Base-by-base conservation (phyloP, 2,888 invertebrate species). In the Xestoiulus laeticollis region DNA sequence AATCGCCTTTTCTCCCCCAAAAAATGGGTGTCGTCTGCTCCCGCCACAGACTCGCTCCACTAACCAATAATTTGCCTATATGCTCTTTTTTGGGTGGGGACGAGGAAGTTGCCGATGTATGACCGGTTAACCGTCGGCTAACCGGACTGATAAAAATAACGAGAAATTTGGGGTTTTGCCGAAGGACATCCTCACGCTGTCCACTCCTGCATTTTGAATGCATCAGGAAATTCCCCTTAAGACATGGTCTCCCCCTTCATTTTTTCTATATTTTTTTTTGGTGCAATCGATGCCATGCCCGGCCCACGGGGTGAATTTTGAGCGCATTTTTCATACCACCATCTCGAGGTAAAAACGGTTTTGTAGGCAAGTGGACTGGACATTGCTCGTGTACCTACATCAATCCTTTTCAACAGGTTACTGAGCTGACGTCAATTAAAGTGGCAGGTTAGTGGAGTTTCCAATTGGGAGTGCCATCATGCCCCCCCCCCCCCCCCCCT, bases 351-450 rank as follows among this genome's bases (percentile, higher is more conserved):
- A 43, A 43, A 43, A 8, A 43, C 43, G 43, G 43, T 43, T 43
- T 43, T 43, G 43, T 12, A 10, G 43, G 6, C 43, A 43, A 43
- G 6, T 43, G 43, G 43, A 26, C 68, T 68, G 68, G 68, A 68
- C 68, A 68, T 22, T 68, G 68, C 68, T 68, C 68, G 68, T 68
- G n/a, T 68, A 59, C 59, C 68, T 68, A 10, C 68, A 68, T 68
- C 68, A 68, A 68, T 68, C 68, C 68, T 68, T 68, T 68, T 68
- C 68, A 68, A 68, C 68, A 68, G 68, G 68, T 68, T 68, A 26
- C 68, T 6, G 68, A 6, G 68, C 68, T 68, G 68, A 68, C 26
- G 68, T 68, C 68, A 26, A 68, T 68, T 68, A 68, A 26, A 68
- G 8, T 59, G 53, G 48, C 53, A 59, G 53, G n/a, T 59, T 59